phyloP scores from a whole-genome alignment of 2,113 vertebrate genomes.

The Halcyon senegalensis region DNA sequence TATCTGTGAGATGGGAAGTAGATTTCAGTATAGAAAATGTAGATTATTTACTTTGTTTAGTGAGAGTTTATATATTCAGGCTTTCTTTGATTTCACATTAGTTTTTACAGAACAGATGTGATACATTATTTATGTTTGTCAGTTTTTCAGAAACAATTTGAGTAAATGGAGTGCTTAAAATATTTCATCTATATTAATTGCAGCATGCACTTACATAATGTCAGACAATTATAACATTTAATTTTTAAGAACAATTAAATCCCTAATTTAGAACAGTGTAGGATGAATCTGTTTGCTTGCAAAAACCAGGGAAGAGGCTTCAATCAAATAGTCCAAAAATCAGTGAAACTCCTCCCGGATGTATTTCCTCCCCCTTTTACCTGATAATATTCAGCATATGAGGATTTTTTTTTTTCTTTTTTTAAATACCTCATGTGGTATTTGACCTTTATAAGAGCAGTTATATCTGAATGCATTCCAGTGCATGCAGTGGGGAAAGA shows the following conservation, averaged over 20 bases:
- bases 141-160: background rate
- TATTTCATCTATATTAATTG: background rate
- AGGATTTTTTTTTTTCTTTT: background rate
- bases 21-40: background rate
- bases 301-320: background rate
- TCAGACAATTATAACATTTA: background rate
- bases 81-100: background rate
- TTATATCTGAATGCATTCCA: background rate
- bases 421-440: background rate
- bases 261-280: background rate
- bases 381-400: background rate
- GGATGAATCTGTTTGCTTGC: background rate
- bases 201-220: background rate
- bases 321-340: background rate
- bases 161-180: background rate
- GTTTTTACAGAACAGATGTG: background rate
- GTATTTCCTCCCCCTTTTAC: background rate
- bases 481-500: constrained; percentile 9
- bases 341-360: background rate
- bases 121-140: background rate
- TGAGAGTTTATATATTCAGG: background rate
- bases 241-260: background rate
- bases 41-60: background rate
- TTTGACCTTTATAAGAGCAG: background rate
- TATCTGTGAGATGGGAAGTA: background rate